Conservation (phyloP, 2,113 vertebrate species). For the Smithornis capensis region DNA sequence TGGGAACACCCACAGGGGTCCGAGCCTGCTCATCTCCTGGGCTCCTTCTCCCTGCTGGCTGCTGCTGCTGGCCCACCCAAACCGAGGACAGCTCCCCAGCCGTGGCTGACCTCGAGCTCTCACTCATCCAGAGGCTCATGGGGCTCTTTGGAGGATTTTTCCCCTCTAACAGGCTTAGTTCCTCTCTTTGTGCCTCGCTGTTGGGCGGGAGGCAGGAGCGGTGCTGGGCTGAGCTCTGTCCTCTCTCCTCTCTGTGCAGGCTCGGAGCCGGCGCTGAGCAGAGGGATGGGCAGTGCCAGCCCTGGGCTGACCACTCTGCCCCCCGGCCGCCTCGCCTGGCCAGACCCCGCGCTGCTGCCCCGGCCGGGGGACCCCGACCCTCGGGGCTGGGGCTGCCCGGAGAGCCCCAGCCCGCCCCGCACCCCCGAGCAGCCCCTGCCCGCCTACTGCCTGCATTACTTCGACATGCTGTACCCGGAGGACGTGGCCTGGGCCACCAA, state of each 20-base stretch:
- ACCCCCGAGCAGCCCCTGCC: conserved; percentile 77
- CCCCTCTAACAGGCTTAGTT: conserved; percentile 70
- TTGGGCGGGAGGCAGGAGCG: not conserved
- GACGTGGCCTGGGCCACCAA: conserved; percentile 79
- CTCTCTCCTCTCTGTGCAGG: conserved; percentile 31
- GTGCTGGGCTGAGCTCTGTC: not conserved
- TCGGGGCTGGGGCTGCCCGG: conserved; percentile 72
- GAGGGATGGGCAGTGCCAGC: conserved; percentile 82
- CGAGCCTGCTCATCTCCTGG: not conserved
- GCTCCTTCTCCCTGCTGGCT: not conserved
- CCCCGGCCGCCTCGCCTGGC: conserved; percentile 60
- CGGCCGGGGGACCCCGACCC: not conserved
- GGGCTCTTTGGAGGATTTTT: conserved; percentile 17
- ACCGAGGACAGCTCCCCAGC: not conserved
- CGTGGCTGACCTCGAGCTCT: not conserved
- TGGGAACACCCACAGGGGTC: accelerated
- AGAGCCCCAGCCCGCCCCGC: conserved; percentile 65
- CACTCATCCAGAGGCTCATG: not conserved
- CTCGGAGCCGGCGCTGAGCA: not conserved
- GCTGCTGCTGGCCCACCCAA: not conserved
- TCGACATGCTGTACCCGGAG: conserved; percentile 88
- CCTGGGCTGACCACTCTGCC: conserved; percentile 66
- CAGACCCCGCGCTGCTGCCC: conserved; percentile 63
- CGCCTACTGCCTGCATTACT: conserved; percentile 87
- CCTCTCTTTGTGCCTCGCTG: conserved; percentile 36